A percentile compares a stretch with the other conserved stretches of the same genome.
Conservation (phyloP, 2,888 invertebrate genomes). For the Melanchra persicariae region DNA sequence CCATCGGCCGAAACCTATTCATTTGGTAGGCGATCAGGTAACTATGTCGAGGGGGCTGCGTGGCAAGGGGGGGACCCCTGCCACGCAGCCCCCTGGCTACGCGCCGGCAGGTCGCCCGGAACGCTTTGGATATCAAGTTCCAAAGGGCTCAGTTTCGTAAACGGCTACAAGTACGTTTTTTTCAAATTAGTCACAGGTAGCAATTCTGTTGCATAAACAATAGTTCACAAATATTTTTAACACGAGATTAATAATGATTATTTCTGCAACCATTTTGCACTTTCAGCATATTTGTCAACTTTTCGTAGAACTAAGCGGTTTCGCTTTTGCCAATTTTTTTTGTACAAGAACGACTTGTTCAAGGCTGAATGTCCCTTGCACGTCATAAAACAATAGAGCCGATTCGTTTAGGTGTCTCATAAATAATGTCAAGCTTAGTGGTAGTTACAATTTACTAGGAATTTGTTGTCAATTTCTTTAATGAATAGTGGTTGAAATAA, state of each 20-base stretch:
- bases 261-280: constrained; percentile 3
- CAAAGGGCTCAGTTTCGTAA: neutral
- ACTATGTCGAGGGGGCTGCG: too few relatives aligned
- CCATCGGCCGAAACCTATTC: too few relatives aligned
- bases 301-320: neutral
- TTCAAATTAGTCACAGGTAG: constrained; percentile 7
- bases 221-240: neutral
- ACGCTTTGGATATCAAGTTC: too few relatives aligned
- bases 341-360: neutral
- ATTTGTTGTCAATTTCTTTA: neutral
- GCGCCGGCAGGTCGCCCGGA: too few relatives aligned
- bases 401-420: neutral
- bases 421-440: neutral
- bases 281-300: neutral
- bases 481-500: neutral
- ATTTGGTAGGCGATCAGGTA: too few relatives aligned
- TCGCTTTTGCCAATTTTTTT: constrained; percentile 1
- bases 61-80: too few relatives aligned
- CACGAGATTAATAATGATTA: neutral
- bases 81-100: too few relatives aligned
- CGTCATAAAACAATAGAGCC: neutral
- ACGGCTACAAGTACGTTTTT: neutral
- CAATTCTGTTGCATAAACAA: neutral
- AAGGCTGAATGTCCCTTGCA: neutral
- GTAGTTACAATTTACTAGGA: neutral